phyloP scores from a whole-genome alignment of 2,113 vertebrate genomes.

The Gracilinanus agilis region DNA sequence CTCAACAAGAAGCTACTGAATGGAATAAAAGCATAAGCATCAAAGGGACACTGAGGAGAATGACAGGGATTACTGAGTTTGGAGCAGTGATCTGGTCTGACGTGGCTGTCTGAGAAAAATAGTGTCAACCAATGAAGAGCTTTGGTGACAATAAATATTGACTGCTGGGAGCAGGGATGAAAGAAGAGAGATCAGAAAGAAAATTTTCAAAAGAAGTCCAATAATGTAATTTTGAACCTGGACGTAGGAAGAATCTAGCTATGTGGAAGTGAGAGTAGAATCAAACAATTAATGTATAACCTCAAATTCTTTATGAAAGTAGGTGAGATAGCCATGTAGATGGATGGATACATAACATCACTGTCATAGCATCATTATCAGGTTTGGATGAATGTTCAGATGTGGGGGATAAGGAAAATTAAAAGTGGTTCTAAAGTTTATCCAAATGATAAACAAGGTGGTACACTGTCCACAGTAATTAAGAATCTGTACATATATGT shows the following conservation, averaged over 20 bases:
- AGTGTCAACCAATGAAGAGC: not conserved
- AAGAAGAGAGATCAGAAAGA: not conserved
- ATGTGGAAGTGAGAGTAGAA: not conserved
- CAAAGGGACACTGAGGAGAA: not conserved
- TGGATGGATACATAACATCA: too few species aligned
- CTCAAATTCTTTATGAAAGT: too few species aligned
- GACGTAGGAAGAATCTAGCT: not conserved
- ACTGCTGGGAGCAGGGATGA: not conserved
- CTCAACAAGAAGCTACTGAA: not conserved
- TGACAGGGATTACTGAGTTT: not conserved
- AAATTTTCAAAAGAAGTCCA: too few species aligned
- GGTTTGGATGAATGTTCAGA: too few species aligned
- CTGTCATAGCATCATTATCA: too few species aligned
- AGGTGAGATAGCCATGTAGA: too few species aligned
- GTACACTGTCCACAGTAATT: too few species aligned
- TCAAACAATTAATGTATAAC: too few species aligned
- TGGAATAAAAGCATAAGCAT: not conserved
- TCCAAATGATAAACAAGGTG: too few species aligned
- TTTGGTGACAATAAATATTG: not conserved
- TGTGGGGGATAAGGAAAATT: too few species aligned
- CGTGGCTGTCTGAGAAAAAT: not conserved
- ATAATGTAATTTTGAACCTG: not conserved
- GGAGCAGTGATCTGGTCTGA: not conserved
- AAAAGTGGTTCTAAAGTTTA: too few species aligned
- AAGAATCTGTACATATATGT: too few species aligned